Evolutionary conservation across 2,113 vertebrate species (phyloP).

Genomic region (Pygoscelis adeliae): DNA sequence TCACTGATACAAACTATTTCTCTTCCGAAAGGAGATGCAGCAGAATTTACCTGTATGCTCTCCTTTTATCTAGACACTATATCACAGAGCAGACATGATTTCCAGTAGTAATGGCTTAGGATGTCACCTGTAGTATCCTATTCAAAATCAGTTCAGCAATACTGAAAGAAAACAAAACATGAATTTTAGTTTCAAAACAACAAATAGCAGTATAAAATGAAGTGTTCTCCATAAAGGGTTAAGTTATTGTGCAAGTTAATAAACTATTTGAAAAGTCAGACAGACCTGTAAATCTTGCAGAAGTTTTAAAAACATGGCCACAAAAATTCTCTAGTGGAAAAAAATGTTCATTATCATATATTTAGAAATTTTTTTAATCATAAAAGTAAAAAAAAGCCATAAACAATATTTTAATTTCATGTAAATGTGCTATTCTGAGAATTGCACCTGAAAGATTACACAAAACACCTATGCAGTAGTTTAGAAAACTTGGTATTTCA

Average conservation of each 20-base stretch:
- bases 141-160: background rate
- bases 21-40: background rate
- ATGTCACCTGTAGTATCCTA: background rate
- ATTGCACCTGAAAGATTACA: background rate
- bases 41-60: background rate
- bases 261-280: background rate
- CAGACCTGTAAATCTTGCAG: background rate
- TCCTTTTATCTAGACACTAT: background rate
- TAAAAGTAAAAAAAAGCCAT: background rate
- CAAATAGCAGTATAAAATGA: background rate
- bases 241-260: background rate
- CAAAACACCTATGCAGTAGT: background rate
- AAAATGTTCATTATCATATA: background rate
- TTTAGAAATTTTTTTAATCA: background rate
- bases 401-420: background rate
- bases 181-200: background rate
- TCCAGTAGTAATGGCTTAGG: background rate
- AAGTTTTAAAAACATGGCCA: background rate
- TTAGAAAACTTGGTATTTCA: background rate
- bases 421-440: background rate
- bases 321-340: background rate
- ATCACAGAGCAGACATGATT: background rate
- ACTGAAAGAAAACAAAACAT: background rate
- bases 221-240: background rate
- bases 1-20: background rate